Evolutionary conservation across 2,888 invertebrate species (phyloP), one percentile per base, ranked within the genome.

Genomic region (Chrysolina oricalcia): DNA sequence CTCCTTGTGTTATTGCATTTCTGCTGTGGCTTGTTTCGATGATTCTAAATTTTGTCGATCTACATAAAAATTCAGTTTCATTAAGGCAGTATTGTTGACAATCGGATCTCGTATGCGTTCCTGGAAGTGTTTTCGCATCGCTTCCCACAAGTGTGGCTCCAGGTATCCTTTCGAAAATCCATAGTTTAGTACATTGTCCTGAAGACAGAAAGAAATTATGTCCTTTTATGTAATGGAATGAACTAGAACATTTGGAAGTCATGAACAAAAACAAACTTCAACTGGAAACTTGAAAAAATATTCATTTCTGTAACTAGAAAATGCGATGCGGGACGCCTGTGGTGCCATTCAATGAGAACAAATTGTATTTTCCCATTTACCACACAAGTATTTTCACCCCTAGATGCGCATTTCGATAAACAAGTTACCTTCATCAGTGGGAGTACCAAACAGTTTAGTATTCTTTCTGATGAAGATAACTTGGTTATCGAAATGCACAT

Each of bases 111-210:
- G 93, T 93, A 75, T 92, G 89, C 81, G 93, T 90, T 48, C 91
- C 89, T 1, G 92, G 87, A 74, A 94, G 88, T 82, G 91, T 91
- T 79, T 91, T 91, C 69, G 91, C 90, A 77, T 92, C 91, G 80
- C 93, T 92, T 15, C 94, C 93, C 72, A 94, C 91, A 81, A 97
- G 88, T 81, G 93, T 92, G 81, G 93, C 94, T 13, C 96, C 95
- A 11, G 94, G 93, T 69, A 94, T 93, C 82, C 92, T 91, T 84
- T 96, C 96, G 68, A 95, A 89, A 40, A 93, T 91, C 96, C 96
- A 97, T 82, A 93, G 91, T 74, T 93, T 92, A 10, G 89, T 87
- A 66, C 90, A 87, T 19, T 35, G 19, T n/a, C 27, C 69, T 63
- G 41, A 79, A 80, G 48, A 69, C 74, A 72, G 27, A 17, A 43